Evolutionary conservation across 2,888 invertebrate species (phyloP), one percentile per base, ranked within the genome.

Genomic region (Drosophila barbarae): DNA sequence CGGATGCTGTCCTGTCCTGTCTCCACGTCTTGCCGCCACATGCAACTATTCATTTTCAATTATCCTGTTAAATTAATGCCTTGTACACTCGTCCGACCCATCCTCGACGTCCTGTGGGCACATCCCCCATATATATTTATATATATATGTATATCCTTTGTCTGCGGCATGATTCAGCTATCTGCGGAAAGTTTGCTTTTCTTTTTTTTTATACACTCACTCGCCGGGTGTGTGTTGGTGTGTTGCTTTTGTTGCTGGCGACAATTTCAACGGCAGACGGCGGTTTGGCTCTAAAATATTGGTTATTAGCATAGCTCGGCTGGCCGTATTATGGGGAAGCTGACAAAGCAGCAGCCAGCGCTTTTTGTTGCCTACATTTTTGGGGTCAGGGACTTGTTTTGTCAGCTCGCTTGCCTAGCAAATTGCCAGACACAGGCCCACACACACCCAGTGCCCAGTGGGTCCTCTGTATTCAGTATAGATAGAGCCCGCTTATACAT

Each of bases 371-470:
- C 74, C 76, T 80, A 76, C 71, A 23, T 69, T 81, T 80, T 81
- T 82, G 80, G 85, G 83, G 83, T 83, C 85, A 83, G 84, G 85
- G 83, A 83, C 80, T 83, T 80, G 74, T 76, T 72, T 80, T 82
- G 82, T 75, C 77, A 75, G 69, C 73, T 60, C 42, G 58, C 58
- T 38, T 38, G 74, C 61, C 64, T 41, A 66, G 53, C 61, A 63
- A 70, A 58, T 56, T 71, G 71, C 68, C 61, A 73, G 69, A 71
- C 67, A 39, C 51, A 52, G 21, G 21, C 21, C 21, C 61, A 56
- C 46, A 39, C 41, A 60, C 26, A 32, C 49, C 13, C 21, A 39
- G 38, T 21, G 23, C 0, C 23, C 41, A 42, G 41, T 42, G 26
- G 26, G n/a, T 42, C 12, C 32, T 47, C 46, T 21, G 32, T 32